Base-by-base conservation (phyloP, 2,888 invertebrate genomes). In the Hirtodrosophila trivittata region DNA sequence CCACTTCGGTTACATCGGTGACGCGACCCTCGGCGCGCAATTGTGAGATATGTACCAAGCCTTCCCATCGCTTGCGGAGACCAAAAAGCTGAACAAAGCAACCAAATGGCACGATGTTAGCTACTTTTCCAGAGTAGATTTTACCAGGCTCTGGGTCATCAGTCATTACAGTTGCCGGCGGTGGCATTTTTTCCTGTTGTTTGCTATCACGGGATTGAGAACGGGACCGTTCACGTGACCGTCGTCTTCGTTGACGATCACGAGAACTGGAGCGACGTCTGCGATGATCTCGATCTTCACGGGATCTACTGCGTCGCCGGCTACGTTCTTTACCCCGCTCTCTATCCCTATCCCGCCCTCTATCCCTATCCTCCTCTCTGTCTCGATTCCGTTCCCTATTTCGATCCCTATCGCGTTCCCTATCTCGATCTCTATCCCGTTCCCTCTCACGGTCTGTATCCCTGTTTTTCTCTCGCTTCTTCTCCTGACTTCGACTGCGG, bases 71-170 rank as follows among this genome's bases (percentile, higher is more conserved):
- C 75, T 96, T 95, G 43, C 94, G 93, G 42, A 99, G 92, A 0
- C 98, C 98, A 87, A 98, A 97, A 14, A 99, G 92, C 91, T 98
- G 97, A 0, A 98, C 97, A 90, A 99, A 99, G 89, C 98, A 98
- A 0, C 99, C 99, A 91, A 99, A 99, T n/a, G 96, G 95, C 49
- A 98, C 97, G 72, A 98, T 96, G 85, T 97, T 98, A 0, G 97
- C 97, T 0, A 99, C 97, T 90, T 97, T 95, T 0, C 98, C 99
- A 66, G 93, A 93, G 89, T 98, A 99, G 75, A 99, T 97, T 86
- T 95, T 95, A 0, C 95, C 96, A 2, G 95, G 92, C 73, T 95
- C 94, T 0, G 96, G 96, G 84, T 95, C 95, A 84, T 95, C 94
- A 55, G 93, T 93, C 75, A 95, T 90, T 3, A 85, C 85, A 9